Percentiles rank a stretch among this genome's conserved stretches.
phyloP scores from a whole-genome alignment of 2,113 vertebrate genomes.

The Syngnathoides biaculeatus region DNA sequence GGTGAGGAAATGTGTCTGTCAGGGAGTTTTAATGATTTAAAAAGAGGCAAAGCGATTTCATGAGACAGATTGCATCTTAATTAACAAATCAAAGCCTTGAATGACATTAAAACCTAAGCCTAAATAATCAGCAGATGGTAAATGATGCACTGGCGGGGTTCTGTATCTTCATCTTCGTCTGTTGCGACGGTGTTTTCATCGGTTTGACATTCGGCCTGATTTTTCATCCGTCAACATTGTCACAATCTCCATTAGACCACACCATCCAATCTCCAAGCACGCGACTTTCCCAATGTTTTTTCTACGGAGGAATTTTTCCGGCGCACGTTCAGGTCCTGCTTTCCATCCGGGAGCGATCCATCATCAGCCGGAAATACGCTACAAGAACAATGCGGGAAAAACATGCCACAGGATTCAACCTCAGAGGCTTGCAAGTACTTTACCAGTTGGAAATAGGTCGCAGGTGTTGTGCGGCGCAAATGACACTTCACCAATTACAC shows the following conservation, averaged over 20 bases:
- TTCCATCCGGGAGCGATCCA: slow-evolving; percentile 32
- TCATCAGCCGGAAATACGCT: slow-evolving; percentile 35
- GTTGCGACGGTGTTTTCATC: slow-evolving; percentile 24
- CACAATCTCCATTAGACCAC: slow-evolving; percentile 47
- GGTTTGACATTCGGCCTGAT: slow-evolving; percentile 23
- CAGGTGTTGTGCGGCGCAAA: slow-evolving; percentile 28
- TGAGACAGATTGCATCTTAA: slow-evolving; percentile 26
- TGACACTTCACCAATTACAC: slow-evolving; percentile 32
- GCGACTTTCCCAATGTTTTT: slow-evolving; percentile 48
- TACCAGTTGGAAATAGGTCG: slow-evolving; percentile 5
- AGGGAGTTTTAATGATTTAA: slow-evolving; percentile 14
- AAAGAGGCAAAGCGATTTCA: slow-evolving; percentile 14
- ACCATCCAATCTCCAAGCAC: slow-evolving; percentile 44
- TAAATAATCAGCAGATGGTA: neutral
- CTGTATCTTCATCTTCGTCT: neutral
- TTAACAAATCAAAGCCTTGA: slow-evolving; percentile 7
- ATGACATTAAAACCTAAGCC: neutral
- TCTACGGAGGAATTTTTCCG: slow-evolving; percentile 52
- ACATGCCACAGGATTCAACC: slow-evolving; percentile 16
- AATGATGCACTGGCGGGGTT: neutral
- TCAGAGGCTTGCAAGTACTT: neutral
- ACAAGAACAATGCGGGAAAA: slow-evolving; percentile 5
- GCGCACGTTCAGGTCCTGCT: slow-evolving; percentile 23
- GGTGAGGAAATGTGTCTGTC: slow-evolving; percentile 9
- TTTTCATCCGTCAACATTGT: slow-evolving; percentile 48